Base-by-base conservation (phyloP, 2,113 vertebrate species). In the Mionectes macconnelli region DNA sequence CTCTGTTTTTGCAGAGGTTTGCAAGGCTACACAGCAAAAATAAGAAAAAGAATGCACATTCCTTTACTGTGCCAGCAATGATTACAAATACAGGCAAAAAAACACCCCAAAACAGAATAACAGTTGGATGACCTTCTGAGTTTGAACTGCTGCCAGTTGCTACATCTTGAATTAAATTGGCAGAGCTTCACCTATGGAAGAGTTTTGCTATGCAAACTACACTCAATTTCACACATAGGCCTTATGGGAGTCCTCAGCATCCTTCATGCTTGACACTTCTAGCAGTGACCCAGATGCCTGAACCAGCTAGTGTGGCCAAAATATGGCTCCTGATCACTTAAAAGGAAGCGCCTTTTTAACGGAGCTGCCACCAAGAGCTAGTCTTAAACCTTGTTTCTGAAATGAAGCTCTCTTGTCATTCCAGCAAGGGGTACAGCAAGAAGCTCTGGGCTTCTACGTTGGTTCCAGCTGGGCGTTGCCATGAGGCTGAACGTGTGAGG, bases 211-310 rank as follows among this genome's bases (percentile, higher is more conserved):
- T 12, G 18, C 49, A 93, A 84, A 35, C 31, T 21, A 39, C 28
- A 24, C 22, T 52, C 14, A 63, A 7, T 72, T 72, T 90, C 28
- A 69, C 37, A 6, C 0, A 0, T 9, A 21, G 16, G 4, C 44
- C 19, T 79, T 49, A 10, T 0, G 2, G 0, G 13, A 80, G n/a
- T 50, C n/a, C 24, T 85, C 1, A 1, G 22, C 22, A 64, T 16
- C 30, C 42, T 33, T 69, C 3, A 1, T 0, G 1, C 17, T 16
- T 12, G 7, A 53, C 50, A 13, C 31, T n/a, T 35, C 19, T 33
- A 68, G 35, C 24, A 66, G 92, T 1, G 6, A 73, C 22, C 50
- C 55, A 28, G n/a, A 20, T 9, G 37, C 19, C 39, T 20, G 12
- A 39, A 68, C 6, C 14, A 83, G 49, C 22, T n/a, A 12, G 12